phyloP scores from a whole-genome alignment of 2,888 invertebrate genomes.

The Sylvicola fuscatus region DNA sequence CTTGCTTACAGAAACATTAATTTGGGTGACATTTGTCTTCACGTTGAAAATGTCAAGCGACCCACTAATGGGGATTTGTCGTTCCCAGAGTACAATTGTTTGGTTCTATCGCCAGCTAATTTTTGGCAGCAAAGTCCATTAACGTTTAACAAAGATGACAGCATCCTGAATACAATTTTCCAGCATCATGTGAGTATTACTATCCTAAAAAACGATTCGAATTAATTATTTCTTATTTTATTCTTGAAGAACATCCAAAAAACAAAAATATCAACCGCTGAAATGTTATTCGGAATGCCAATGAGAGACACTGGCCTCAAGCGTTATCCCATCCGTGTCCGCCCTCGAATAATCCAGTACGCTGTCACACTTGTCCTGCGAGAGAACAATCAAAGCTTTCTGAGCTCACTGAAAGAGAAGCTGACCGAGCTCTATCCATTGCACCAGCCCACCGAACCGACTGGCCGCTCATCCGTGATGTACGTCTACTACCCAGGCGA shows the following conservation, averaged over 20 bases:
- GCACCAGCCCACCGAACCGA: slow-evolving; percentile 27
- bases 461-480: slow-evolving; percentile 18
- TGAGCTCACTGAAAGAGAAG: slow-evolving; percentile 50
- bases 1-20: slow-evolving; percentile 38
- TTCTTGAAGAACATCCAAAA: slow-evolving; percentile 51
- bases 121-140: slow-evolving; percentile 76
- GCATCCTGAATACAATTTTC: slow-evolving; percentile 62
- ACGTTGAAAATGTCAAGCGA: slow-evolving; percentile 59
- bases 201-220: neutral
- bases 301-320: slow-evolving; percentile 80
- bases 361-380: slow-evolving; percentile 75
- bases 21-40: slow-evolving; percentile 63
- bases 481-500: slow-evolving; percentile 77
- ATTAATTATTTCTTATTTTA: neutral
- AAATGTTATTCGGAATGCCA: slow-evolving; percentile 83
- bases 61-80: slow-evolving; percentile 28
- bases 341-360: slow-evolving; percentile 72
- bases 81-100: slow-evolving; percentile 80
- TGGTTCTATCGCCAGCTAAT: slow-evolving; percentile 81
- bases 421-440: slow-evolving; percentile 50
- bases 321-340: slow-evolving; percentile 62
- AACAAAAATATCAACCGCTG: slow-evolving; percentile 63
- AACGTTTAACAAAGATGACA: slow-evolving; percentile 56
- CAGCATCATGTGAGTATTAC: slow-evolving; percentile 51
- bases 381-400: slow-evolving; percentile 57